These are phyloP conservation scores for Promerops cafer DNA, from an alignment of 2,113 vertebrate species.

Conservation along the genomic window DNA sequence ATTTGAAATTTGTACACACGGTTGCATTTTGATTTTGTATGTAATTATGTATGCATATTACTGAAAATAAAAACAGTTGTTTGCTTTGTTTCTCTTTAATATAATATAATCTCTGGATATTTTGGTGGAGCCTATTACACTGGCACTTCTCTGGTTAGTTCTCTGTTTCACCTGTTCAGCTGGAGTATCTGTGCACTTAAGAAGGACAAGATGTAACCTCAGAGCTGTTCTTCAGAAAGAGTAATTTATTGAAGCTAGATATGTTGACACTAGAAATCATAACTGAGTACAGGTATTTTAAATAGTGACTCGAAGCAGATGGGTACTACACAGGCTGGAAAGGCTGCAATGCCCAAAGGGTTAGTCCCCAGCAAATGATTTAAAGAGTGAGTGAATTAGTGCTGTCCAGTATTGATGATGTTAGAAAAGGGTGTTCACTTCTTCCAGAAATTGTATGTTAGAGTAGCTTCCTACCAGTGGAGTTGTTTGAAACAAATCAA, in stretches of 20 bases:
- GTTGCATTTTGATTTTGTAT: constrained; percentile 38
- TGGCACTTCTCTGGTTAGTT: neutral
- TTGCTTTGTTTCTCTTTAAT: constrained; percentile 29
- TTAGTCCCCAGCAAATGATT: neutral
- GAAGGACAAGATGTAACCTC: neutral
- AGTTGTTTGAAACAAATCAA: neutral
- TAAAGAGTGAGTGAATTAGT: neutral
- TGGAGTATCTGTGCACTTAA: neutral
- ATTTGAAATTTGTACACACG: constrained; percentile 57
- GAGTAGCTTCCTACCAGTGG: neutral
- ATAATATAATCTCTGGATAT: too few species aligned
- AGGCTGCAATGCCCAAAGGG: neutral
- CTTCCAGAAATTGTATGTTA: neutral
- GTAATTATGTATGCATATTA: constrained; percentile 35
- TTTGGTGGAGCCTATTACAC: neutral
- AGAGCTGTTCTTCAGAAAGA: neutral
- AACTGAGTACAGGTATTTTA: neutral
- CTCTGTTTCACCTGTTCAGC: neutral
- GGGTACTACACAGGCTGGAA: neutral
- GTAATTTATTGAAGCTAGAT: neutral
- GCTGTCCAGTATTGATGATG: neutral
- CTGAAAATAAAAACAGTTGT: constrained; percentile 60
- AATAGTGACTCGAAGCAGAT: neutral
- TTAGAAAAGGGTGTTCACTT: neutral
- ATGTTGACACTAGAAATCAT: neutral